A percentile compares a stretch with the other conserved stretches of the same genome.
Conservation (phyloP, 2,113 vertebrate species). For the Acanthisitta chloris region DNA sequence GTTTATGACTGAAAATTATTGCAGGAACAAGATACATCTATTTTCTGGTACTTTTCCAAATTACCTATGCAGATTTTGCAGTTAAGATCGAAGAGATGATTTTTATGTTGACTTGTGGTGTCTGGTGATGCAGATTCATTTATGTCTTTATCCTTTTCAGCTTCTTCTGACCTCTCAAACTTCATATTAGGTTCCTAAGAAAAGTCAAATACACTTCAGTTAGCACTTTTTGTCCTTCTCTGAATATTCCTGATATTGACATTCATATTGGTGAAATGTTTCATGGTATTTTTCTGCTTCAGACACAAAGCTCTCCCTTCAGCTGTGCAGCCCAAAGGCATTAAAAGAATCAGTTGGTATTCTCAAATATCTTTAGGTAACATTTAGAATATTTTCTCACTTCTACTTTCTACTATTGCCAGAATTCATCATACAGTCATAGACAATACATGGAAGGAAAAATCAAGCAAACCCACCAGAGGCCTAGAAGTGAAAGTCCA, state of each 20-base stretch:
- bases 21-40: neutral
- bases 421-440: neutral
- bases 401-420: neutral
- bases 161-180: constrained; percentile 79
- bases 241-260: neutral
- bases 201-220: neutral
- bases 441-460: neutral
- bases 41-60: neutral
- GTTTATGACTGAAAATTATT: neutral
- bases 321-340: neutral
- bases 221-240: neutral
- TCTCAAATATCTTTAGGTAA: neutral
- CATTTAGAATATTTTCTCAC: neutral
- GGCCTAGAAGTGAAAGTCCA: neutral
- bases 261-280: neutral
- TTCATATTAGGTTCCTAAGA: constrained; percentile 76
- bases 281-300: neutral
- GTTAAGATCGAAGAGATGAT: constrained; percentile 95
- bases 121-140: constrained; percentile 79
- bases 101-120: constrained; percentile 92
- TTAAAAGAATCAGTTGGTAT: neutral
- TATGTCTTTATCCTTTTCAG: constrained; percentile 78
- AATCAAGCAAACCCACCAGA: neutral
- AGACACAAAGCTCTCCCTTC: neutral
- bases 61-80: constrained; percentile 99